phyloP scores from a whole-genome alignment of 2,797 vertebrate genomes.

The Paramormyrops hopkinsi region DNA sequence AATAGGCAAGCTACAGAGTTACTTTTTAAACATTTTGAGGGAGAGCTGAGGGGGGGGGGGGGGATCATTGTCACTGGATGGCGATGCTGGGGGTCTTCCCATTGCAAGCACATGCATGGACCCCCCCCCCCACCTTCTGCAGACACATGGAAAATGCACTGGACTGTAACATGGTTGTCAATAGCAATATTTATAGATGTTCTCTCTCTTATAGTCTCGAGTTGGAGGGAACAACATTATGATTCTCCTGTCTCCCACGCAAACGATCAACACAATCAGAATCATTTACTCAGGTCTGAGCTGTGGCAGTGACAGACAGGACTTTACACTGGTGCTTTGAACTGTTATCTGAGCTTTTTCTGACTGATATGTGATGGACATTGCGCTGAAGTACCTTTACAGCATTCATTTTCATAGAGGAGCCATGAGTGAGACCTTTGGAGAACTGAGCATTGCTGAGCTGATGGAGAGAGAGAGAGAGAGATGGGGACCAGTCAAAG shows the following conservation, averaged over 20 bases:
- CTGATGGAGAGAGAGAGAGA: neutral
- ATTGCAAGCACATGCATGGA: slow-evolving; percentile 56
- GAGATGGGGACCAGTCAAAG: neutral
- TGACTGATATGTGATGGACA: slow-evolving; percentile 38
- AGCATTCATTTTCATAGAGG: neutral
- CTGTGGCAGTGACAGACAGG: slow-evolving; percentile 34
- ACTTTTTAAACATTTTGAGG: neutral
- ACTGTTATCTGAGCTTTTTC: slow-evolving; percentile 49
- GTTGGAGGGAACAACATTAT: slow-evolving; percentile 33
- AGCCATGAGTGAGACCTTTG: neutral
- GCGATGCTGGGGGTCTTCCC: slow-evolving; percentile 4
- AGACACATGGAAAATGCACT: slow-evolving; percentile 73
- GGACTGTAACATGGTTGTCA: slow-evolving; percentile 71
- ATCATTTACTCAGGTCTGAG: slow-evolving; percentile 54
- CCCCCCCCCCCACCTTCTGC: slow-evolving; percentile 54
- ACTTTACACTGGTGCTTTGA: slow-evolving; percentile 44
- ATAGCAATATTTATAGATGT: slow-evolving; percentile 79
- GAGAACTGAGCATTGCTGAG: neutral
- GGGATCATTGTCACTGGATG: slow-evolving; percentile 12
- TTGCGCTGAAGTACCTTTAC: neutral
- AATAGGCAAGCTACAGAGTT: neutral
- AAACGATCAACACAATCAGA: slow-evolving; percentile 33
- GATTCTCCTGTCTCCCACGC: slow-evolving; percentile 45
- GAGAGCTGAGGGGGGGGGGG: neutral
- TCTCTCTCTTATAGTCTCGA: slow-evolving; percentile 56